Evolutionary conservation across 2,888 invertebrate genomes (phyloP), one percentile per base, ranked within the genome.

Genomic region (Lepidocyrtinus sp.): DNA sequence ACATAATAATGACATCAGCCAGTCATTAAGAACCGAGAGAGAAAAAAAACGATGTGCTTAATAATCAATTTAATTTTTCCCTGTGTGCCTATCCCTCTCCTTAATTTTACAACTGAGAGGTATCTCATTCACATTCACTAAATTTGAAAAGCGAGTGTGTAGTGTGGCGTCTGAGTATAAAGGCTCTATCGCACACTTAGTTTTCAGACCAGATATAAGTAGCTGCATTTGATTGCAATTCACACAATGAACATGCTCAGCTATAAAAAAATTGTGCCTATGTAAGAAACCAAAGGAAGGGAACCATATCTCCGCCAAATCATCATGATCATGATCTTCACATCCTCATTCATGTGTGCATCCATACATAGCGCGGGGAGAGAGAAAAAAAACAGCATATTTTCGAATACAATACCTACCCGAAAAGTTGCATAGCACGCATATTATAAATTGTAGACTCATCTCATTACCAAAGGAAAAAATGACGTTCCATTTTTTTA

Each of bases 1-100:
- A 59, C 59, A 70, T 61, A 77, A 77, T 77, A 77, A 77, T 71
- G 63, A 77, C 64, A 70, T 65, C 76, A 76, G 64, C 27, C 76
- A 76, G 76, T 70, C 75, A 74, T 67, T 68, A 50, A 50, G 46
- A 71, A 64, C 61, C n/a, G 50, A 12, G 50, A 12, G 15, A 50
- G 50, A 36, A 17, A 17, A 50, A 50, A 50, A 71, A 61, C 22
- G 61, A 64, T 21, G 46, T 67, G 26, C 75, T 67, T 45, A 75
- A 74, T 74, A 74, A 67, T 67, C 74, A 45, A 15, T 61, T 67
- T 50, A 2, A 12, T 50, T 50, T 7, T 50, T 12, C 50, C 15
- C 50, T 50, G 1, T n/a, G n/a, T n/a, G n/a, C n/a, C n/a, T 50
- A 5, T 50, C 50, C 15, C 50, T 7, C 50, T 50, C 36, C 17